Conservation (phyloP, 2,797 vertebrate genomes). For the Myiotriccus ornatus region DNA sequence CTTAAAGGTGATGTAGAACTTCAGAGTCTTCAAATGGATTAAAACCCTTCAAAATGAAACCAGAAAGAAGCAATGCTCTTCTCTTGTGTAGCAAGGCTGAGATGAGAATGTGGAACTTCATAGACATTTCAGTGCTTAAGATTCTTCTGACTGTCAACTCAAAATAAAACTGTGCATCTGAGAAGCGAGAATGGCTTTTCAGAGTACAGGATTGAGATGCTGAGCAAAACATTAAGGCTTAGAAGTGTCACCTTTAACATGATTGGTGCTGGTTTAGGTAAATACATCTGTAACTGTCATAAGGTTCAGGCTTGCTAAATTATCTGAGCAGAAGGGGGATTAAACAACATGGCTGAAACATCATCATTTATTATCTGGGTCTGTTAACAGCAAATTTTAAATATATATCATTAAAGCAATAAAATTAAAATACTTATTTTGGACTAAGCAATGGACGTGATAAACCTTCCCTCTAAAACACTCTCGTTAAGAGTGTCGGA, state of each 20-base stretch:
- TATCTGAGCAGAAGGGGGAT: background rate
- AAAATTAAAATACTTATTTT: background rate
- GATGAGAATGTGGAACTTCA: background rate
- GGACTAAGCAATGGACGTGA: background rate
- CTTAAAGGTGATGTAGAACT: conserved; percentile 14
- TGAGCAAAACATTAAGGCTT: background rate
- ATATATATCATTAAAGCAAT: background rate
- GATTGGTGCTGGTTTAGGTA: background rate
- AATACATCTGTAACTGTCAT: background rate
- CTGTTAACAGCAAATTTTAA: background rate
- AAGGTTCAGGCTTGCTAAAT: background rate
- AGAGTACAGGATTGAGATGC: background rate
- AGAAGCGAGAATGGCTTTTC: background rate
- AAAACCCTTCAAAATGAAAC: background rate
- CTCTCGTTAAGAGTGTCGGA: background rate
- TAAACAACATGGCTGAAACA: background rate
- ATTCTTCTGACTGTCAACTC: background rate
- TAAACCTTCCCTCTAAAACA: background rate
- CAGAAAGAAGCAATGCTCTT: background rate
- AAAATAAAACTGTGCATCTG: background rate
- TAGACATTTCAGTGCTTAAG: background rate
- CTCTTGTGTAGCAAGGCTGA: background rate
- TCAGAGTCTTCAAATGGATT: background rate
- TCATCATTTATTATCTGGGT: background rate
- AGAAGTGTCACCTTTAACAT: background rate